Evolutionary conservation across 1,140 invertebrate genomes (phyloP).

Genomic region (Drosophila obscura): DNA sequence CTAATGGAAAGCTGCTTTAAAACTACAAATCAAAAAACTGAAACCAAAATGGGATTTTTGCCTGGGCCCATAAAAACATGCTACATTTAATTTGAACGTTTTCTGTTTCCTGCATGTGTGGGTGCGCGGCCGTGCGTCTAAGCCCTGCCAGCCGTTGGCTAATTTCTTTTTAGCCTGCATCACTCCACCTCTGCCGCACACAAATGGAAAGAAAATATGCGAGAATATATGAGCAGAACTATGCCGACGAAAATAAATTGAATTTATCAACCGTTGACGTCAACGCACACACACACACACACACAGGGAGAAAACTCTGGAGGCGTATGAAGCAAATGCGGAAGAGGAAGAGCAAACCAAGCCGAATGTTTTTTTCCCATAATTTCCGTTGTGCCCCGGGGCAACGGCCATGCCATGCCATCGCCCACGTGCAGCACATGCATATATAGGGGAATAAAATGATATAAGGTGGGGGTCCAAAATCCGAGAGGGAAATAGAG

Average conservation of each 20-base stretch:
- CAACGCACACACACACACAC: slow-evolving; percentile 18
- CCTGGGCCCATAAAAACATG: slow-evolving; percentile 66
- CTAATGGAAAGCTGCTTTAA: slow-evolving; percentile 25
- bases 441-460: slow-evolving; percentile 25
- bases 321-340: neutral
- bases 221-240: slow-evolving; percentile 38
- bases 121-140: slow-evolving; percentile 65
- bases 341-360: too few species aligned
- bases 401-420: slow-evolving; percentile 13
- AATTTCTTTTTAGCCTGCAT: slow-evolving; percentile 42
- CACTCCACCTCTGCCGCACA: slow-evolving; percentile 3
- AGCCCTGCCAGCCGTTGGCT: slow-evolving; percentile 54
- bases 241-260: slow-evolving; percentile 71
- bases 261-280: slow-evolving; percentile 72
- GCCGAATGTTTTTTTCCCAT: slow-evolving; percentile 40
- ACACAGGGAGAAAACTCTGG: neutral
- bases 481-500: too few species aligned
- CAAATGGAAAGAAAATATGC: slow-evolving; percentile 75
- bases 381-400: slow-evolving; percentile 41
- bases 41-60: slow-evolving; percentile 6
- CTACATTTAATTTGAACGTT: slow-evolving; percentile 66
- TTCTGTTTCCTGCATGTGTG: slow-evolving; percentile 64
- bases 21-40: slow-evolving; percentile 30
- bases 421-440: slow-evolving; percentile 2
- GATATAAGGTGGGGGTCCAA: neutral